phyloP scores from a whole-genome alignment of 2,113 vertebrate species.

The Anguilla japonica region DNA sequence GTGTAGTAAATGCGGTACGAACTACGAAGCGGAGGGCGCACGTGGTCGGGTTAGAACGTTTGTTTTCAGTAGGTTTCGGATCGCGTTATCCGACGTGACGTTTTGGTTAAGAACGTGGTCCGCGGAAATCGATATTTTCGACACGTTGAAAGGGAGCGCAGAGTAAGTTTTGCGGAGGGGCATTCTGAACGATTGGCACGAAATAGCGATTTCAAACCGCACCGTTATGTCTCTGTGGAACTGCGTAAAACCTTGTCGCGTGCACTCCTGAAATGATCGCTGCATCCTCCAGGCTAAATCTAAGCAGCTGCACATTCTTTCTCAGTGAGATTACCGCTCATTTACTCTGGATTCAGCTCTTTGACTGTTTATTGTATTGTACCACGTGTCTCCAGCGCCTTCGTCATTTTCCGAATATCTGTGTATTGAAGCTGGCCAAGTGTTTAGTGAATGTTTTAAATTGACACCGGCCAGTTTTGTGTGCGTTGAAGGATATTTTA shows the following conservation, averaged over 20 bases:
- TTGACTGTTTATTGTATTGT: not conserved
- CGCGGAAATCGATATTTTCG: no score
- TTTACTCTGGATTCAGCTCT: conserved; percentile 1
- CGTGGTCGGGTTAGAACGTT: no score
- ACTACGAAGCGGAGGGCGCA: no score
- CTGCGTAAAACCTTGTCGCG: not conserved
- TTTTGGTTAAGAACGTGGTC: no score
- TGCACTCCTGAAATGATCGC: not conserved
- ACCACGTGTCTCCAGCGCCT: not conserved
- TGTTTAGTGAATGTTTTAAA: not conserved
- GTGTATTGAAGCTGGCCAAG: not conserved
- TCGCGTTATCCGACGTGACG: no score
- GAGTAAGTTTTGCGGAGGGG: no score
- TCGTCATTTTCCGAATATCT: not conserved
- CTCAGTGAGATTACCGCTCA: not conserved
- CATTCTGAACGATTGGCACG: no score
- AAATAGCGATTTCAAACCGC: not conserved
- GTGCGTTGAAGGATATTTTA: no score
- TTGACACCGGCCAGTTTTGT: no score
- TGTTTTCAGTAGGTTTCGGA: no score
- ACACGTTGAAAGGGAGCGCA: no score
- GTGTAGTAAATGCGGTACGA: not conserved
- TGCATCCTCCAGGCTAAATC: not conserved
- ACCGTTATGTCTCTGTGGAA: not conserved
- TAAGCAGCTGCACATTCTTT: not conserved